Evolutionary conservation across 2,888 invertebrate genomes (phyloP).

Genomic region (Ceriagrion tenellum): DNA sequence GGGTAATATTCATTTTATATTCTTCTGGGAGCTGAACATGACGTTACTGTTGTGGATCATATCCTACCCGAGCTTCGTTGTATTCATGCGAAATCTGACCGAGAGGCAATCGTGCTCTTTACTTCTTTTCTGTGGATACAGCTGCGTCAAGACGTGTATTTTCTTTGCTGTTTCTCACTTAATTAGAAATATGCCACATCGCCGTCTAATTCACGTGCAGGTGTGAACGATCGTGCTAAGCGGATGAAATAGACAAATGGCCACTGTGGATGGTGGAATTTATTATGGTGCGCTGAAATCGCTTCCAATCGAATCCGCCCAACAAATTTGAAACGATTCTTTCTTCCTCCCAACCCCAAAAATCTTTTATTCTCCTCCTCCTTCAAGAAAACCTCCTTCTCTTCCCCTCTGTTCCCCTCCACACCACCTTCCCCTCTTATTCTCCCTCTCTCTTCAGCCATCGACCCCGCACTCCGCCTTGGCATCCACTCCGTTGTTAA

Average conservation of each 20-base stretch:
- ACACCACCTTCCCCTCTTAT: not conserved
- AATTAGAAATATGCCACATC: not conserved
- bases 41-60: no score
- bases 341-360: not conserved
- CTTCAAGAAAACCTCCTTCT: not conserved
- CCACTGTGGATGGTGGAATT: not conserved
- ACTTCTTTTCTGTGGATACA: no score
- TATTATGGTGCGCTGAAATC: not conserved
- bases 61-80: no score
- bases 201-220: not conserved
- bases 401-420: not conserved
- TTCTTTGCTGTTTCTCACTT: not conserved
- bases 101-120: no score
- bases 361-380: not conserved
- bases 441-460: not conserved
- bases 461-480: not conserved
- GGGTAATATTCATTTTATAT: no score
- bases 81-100: no score
- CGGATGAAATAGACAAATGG: not conserved
- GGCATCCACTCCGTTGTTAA: not conserved
- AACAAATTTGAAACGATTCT: not conserved
- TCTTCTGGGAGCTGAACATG: no score
- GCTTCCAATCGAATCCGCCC: not conserved
- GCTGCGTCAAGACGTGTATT: not conserved
- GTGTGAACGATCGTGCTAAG: not conserved